A percentile compares a stretch with the other conserved stretches of the same genome.
phyloP scores from a whole-genome alignment of 2,888 invertebrate genomes.

The Ariolimax columbianus region DNA sequence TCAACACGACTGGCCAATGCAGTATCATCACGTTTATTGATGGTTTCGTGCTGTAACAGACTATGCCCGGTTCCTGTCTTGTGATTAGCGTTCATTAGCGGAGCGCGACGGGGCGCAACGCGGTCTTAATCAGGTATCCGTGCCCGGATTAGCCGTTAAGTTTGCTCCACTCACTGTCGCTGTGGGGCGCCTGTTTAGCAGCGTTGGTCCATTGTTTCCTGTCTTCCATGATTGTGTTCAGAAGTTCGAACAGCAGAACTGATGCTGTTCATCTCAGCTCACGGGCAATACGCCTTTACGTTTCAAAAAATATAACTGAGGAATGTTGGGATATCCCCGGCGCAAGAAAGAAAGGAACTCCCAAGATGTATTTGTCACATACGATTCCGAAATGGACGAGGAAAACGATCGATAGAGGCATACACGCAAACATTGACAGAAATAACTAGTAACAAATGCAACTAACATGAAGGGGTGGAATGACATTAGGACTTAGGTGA shows the following conservation, averaged over 20 bases:
- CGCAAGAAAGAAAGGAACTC: too few relatives aligned
- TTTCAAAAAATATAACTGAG: too few relatives aligned
- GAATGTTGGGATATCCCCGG: too few relatives aligned
- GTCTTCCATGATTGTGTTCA: background rate
- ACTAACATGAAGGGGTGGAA: too few relatives aligned
- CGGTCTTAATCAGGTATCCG: conserved; percentile 9
- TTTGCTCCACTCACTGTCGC: conserved; percentile 26
- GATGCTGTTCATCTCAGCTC: too few relatives aligned
- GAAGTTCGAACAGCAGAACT: background rate
- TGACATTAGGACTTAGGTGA: too few relatives aligned
- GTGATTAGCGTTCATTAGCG: conserved; percentile 35
- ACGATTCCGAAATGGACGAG: too few relatives aligned
- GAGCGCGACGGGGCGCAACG: conserved; percentile 31
- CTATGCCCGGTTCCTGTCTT: conserved; percentile 19
- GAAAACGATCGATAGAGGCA: too few relatives aligned
- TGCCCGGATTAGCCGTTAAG: conserved; percentile 4
- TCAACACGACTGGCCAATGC: background rate
- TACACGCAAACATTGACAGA: too few relatives aligned
- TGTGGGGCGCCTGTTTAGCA: conserved; percentile 11
- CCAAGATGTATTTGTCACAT: too few relatives aligned
- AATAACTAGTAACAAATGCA: too few relatives aligned
- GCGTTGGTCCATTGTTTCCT: background rate
- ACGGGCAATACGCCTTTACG: too few relatives aligned
- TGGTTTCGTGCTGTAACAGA: background rate
- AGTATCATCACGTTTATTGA: background rate